Evolutionary conservation across 2,888 invertebrate species (phyloP).

Genomic region (Spicauda simplicius): DNA sequence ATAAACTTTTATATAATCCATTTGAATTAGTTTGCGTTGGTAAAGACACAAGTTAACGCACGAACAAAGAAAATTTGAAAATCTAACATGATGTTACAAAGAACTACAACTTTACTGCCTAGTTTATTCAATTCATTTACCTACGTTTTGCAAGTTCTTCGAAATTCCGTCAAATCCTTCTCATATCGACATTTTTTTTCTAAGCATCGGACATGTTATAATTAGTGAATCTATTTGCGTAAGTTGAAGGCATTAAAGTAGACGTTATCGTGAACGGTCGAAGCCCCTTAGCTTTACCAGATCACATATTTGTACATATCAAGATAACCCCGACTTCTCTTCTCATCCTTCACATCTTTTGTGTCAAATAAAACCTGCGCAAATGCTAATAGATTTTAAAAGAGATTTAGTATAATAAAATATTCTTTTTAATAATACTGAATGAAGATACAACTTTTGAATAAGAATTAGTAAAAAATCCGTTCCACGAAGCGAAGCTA

Average conservation of each 20-base stretch:
- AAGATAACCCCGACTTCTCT: conserved; percentile 68
- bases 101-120: too few relatives aligned
- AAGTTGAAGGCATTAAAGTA: conserved; percentile 50
- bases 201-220: conserved; percentile 45
- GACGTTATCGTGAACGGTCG: conserved; percentile 72
- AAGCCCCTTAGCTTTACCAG: conserved; percentile 72
- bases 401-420: too few relatives aligned
- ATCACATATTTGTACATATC: conserved; percentile 71
- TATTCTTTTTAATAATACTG: too few relatives aligned
- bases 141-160: too few relatives aligned
- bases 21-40: too few relatives aligned
- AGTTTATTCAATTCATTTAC: too few relatives aligned
- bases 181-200: not conserved
- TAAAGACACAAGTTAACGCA: too few relatives aligned
- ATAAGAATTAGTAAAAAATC: not conserved
- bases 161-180: not conserved
- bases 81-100: too few relatives aligned
- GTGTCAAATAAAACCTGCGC: conserved; percentile 14
- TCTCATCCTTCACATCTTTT: conserved; percentile 39
- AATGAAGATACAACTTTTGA: not conserved
- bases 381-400: not conserved
- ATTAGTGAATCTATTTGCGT: conserved; percentile 47
- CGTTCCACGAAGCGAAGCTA: not conserved
- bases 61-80: too few relatives aligned
- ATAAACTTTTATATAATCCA: too few relatives aligned